phyloP scores from a whole-genome alignment of 30 jellyfish, hydroid and myxozoan species.

The Hydra vulgaris region DNA sequence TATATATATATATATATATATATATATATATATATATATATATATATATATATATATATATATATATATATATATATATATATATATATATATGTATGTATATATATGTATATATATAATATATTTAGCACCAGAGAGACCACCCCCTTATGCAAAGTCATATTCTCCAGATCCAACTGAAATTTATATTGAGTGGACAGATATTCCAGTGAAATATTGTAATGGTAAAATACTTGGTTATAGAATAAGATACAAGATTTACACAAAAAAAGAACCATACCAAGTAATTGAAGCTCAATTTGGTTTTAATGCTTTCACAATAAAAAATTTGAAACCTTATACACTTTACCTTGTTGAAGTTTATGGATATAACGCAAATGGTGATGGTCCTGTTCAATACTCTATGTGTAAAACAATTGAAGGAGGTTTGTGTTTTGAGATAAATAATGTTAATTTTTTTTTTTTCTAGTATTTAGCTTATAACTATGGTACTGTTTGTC shows the following conservation, averaged over 20 bases:
- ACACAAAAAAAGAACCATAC: constrained; percentile 5
- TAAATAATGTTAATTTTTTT: neutral
- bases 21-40: no score
- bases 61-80: no score
- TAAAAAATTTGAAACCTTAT: constrained; percentile 32
- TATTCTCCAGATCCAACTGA: constrained; percentile 31
- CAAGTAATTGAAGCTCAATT: constrained; percentile 12
- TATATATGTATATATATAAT: no score
- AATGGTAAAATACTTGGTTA: constrained; percentile 57
- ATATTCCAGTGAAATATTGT: constrained; percentile 22
- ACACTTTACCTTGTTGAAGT: constrained; percentile 26
- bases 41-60: no score
- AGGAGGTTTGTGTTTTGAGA: constrained; percentile 42
- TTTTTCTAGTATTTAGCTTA: neutral
- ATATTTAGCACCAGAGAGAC: constrained; percentile 3
- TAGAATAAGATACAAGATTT: constrained; percentile 30
- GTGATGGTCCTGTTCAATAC: constrained; percentile 45
- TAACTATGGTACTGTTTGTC: no score
- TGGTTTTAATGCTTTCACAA: constrained; percentile 13
- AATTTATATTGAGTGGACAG: constrained; percentile 50
- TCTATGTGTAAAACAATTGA: constrained; percentile 24
- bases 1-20: no score
- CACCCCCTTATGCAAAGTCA: neutral
- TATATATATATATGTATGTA: no score
- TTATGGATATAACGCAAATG: constrained; percentile 43